Evolutionary conservation across 2,797 vertebrate species (phyloP).

Genomic region (Synanceia verrucosa): DNA sequence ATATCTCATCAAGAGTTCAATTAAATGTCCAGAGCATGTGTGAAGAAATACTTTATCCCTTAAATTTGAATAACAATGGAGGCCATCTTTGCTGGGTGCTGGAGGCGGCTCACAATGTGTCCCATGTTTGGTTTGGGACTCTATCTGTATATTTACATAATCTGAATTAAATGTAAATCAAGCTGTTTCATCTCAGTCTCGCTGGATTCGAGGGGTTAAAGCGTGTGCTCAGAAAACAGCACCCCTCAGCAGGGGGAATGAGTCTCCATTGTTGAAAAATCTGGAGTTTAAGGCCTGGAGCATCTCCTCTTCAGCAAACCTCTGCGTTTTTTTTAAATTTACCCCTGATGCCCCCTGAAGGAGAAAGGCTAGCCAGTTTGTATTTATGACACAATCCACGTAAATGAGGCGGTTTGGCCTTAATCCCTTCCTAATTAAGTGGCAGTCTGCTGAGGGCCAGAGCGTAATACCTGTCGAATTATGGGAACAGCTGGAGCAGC

Average conservation of each 20-base stretch:
- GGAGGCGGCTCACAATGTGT: slow-evolving; percentile 62
- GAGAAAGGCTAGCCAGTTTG: slow-evolving; percentile 49
- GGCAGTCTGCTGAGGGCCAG: slow-evolving; percentile 67
- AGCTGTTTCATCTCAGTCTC: slow-evolving; percentile 76
- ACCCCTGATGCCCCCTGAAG: slow-evolving; percentile 64
- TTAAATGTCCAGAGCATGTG: slow-evolving; percentile 35
- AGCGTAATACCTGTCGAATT: slow-evolving; percentile 69
- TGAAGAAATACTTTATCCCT: slow-evolving; percentile 41
- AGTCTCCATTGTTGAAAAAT: slow-evolving; percentile 63
- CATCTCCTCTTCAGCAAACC: slow-evolving; percentile 57
- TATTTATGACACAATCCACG: slow-evolving; percentile 70
- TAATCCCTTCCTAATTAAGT: slow-evolving; percentile 80
- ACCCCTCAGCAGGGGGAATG: slow-evolving; percentile 57
- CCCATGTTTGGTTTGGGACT: slow-evolving; percentile 70
- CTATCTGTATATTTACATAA: slow-evolving; percentile 81
- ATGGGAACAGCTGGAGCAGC: slow-evolving; percentile 74
- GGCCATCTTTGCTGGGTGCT: slow-evolving; percentile 54
- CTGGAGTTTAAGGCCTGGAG: slow-evolving; percentile 64
- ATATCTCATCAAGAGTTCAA: slow-evolving; percentile 46
- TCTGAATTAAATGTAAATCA: slow-evolving; percentile 85
- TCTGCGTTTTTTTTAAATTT: slow-evolving; percentile 60
- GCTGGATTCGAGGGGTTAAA: slow-evolving; percentile 79
- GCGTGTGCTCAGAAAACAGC: slow-evolving; percentile 59
- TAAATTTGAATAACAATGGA: slow-evolving; percentile 78
- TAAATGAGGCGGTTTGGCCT: slow-evolving; percentile 78